These are phyloP conservation scores for Planiliza haematocheilus DNA, from an alignment of 2,113 vertebrate genomes.

Conservation along the genomic window DNA sequence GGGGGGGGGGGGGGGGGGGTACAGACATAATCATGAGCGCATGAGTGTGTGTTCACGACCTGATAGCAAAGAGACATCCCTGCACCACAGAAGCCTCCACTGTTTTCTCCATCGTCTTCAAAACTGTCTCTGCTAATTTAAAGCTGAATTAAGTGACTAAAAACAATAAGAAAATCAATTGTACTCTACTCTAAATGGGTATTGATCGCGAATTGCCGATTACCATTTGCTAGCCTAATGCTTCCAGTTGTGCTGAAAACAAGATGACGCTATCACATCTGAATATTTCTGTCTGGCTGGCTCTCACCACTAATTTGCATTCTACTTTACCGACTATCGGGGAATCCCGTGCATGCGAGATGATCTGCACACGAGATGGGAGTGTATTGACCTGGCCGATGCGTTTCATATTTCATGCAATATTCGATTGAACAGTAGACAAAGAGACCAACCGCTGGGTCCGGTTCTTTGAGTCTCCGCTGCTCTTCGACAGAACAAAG, in stretches of 20 bases:
- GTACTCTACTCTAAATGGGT: conserved; percentile 20
- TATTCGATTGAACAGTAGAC: conserved; percentile 63
- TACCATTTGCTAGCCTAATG: conserved; percentile 20
- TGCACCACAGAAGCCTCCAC: neutral
- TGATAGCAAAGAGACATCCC: conserved; percentile 29
- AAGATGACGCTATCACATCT: neutral
- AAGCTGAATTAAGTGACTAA: conserved; percentile 16
- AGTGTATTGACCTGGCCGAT: neutral
- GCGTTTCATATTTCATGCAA: conserved; percentile 41
- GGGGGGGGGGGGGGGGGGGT: conserved; percentile 54
- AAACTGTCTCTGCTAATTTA: conserved; percentile 12
- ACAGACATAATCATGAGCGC: conserved; percentile 32
- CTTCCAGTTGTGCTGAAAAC: conserved; percentile 1
- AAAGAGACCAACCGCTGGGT: conserved; percentile 64
- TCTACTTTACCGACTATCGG: conserved; percentile 1
- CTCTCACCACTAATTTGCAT: conserved; percentile 1
- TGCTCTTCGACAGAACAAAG: conserved; percentile 73
- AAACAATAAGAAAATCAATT: conserved; percentile 37
- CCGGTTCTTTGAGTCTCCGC: conserved; percentile 64
- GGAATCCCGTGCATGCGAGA: conserved; percentile 5
- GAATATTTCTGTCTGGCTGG: neutral
- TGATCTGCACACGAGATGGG: neutral
- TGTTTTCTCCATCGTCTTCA: neutral
- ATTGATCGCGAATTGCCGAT: conserved; percentile 30
- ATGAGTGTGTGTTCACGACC: conserved; percentile 24